Conservation (phyloP, 2,888 invertebrate species). For the Lasioglossum figueresi region DNA sequence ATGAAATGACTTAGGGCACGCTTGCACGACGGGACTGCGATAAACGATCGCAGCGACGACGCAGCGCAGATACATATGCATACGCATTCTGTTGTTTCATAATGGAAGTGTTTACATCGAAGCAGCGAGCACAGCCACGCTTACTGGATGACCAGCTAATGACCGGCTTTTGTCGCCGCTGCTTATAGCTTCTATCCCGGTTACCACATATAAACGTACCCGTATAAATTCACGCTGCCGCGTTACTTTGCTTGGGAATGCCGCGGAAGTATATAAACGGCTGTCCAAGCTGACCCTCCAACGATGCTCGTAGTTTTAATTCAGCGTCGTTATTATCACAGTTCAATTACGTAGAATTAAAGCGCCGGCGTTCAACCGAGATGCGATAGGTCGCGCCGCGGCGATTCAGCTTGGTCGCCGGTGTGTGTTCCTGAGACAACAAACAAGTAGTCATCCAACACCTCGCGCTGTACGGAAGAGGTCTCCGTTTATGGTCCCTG, state of each 20-base stretch:
- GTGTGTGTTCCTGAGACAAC: not conserved
- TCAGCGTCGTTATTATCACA: no score
- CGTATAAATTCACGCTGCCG: not conserved
- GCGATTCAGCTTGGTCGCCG: not conserved
- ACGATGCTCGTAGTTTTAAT: no score
- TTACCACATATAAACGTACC: not conserved
- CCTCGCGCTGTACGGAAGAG: not conserved
- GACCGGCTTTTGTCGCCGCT: not conserved
- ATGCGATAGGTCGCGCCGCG: not conserved
- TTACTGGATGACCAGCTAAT: not conserved
- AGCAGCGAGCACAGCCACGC: not conserved
- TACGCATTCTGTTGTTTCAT: not conserved
- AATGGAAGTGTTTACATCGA: not conserved
- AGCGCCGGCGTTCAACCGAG: no score
- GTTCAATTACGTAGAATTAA: no score
- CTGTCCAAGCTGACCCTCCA: not conserved
- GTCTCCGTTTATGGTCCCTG: not conserved
- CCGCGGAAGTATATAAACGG: not conserved
- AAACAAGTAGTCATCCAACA: not conserved
- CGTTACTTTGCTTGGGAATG: not conserved
- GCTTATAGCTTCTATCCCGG: not conserved
- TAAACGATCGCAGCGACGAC: not conserved
- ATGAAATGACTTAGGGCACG: slow-evolving; percentile 12
- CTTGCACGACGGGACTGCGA: not conserved
- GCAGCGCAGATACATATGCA: not conserved